Base-by-base conservation (phyloP, 2,888 invertebrate species). In the Notodonta ziczac region DNA sequence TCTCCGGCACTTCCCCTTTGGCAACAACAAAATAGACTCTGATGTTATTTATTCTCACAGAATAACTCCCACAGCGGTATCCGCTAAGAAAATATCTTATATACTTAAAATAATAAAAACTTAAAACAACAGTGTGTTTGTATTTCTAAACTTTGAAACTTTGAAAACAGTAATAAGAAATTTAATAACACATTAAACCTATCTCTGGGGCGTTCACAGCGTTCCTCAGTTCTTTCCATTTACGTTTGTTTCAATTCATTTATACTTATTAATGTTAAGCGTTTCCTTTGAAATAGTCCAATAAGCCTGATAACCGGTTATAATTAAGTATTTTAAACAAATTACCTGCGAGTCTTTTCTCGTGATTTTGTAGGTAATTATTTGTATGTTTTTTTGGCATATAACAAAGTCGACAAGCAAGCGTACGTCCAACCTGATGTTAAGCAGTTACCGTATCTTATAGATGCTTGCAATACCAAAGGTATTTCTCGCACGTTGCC, bases 171-270 rank as follows among this genome's bases (percentile, higher is more conserved):
- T 51, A 51, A 48, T 8, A 52, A 57, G 53, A 24, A 59, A 54
- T 59, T 58, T 56, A 52, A 54, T 57, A 50, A 52, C 13, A 54
- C 9, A n/a, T 42, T 53, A 16, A 35, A 53, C 39, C 24, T 39
- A 50, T 44, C n/a, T 52, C 57, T 32, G 24, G 52, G 52, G 24
- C n/a, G 51, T 10, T 59, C 51, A 61, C 56, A 62, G 53, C 42
- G 16, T 32, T 62, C 59, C 35, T 24, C 35, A 52, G 52, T 40
- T 54, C 39, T 50, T 59, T 57, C 48, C 40, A 54, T 59, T 65
- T 44, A 56, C 32, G 40, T 60, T 35, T 13, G 48, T 52, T 56
- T 58, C 9, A 10, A 35, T 60, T 35, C n/a, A 51, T 52, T 56
- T 58, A 46, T n/a, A 24, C 24, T 24, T 24, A 46, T 46, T 46